Conservation (phyloP, 2,888 invertebrate genomes). For the Pachymerium ferrugineum region DNA sequence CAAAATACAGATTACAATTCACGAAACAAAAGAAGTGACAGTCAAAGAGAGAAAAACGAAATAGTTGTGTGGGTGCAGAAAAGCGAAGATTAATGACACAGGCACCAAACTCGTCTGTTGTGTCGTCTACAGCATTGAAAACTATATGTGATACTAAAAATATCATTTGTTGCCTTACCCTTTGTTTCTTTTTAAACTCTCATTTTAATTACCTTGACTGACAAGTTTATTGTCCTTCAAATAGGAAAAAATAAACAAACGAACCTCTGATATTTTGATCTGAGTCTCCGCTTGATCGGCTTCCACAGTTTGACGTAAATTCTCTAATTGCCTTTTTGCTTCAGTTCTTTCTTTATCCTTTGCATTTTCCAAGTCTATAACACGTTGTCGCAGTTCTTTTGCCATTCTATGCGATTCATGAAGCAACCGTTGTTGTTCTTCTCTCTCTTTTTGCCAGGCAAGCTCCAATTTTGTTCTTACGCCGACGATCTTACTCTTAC, state of each 20-base stretch:
- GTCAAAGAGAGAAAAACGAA: neutral
- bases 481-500: conserved; percentile 73
- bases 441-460: conserved; percentile 89
- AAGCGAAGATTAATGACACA: no score
- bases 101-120: no score
- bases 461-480: conserved; percentile 80
- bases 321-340: conserved; percentile 76
- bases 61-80: no score
- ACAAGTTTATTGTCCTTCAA: conserved; percentile 57
- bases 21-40: neutral
- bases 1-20: conserved; percentile 1
- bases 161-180: neutral
- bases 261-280: conserved; percentile 63
- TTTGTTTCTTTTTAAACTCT: neutral
- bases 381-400: conserved; percentile 58
- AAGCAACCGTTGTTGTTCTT: conserved; percentile 81
- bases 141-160: neutral
- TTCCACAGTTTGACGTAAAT: conserved; percentile 73
- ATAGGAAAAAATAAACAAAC: conserved; percentile 45
- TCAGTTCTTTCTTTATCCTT: conserved; percentile 82
- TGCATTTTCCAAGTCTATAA: conserved; percentile 70
- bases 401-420: conserved; percentile 81
- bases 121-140: no score
- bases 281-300: conserved; percentile 85
- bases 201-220: neutral